Evolutionary conservation across 2,797 vertebrate species (phyloP).

Genomic region (Typhlichthys eigenmanni): DNA sequence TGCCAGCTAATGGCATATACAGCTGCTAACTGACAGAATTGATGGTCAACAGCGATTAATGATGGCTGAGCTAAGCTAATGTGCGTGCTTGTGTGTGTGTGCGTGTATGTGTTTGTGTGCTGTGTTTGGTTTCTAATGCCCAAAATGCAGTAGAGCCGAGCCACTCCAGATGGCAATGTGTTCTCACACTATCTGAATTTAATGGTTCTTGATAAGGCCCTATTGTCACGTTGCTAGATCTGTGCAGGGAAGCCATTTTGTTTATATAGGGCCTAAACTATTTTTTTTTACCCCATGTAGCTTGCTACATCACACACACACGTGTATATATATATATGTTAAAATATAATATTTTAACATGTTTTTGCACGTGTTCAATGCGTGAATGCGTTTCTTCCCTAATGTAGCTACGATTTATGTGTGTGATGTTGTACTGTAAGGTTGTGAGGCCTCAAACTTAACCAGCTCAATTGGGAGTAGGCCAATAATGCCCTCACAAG

Average conservation of each 20-base stretch:
- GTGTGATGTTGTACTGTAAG: too few relatives aligned
- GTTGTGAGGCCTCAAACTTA: too few relatives aligned
- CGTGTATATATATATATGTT: too few relatives aligned
- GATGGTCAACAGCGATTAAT: slow-evolving; percentile 59
- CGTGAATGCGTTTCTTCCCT: too few relatives aligned
- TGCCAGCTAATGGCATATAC: slow-evolving; percentile 53
- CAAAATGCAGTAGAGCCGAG: slow-evolving; percentile 23
- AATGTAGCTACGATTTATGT: too few relatives aligned
- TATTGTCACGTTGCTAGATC: slow-evolving; percentile 13
- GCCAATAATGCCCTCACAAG: too few relatives aligned
- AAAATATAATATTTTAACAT: not conserved
- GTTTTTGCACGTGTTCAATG: not conserved
- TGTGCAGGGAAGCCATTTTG: slow-evolving; percentile 12
- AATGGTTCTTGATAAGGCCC: slow-evolving; percentile 24
- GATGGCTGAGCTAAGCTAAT: not conserved
- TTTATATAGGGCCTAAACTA: not conserved
- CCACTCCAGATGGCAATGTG: slow-evolving; percentile 44
- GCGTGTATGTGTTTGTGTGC: slow-evolving; percentile 1
- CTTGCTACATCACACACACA: not conserved
- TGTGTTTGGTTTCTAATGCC: slow-evolving; percentile 48
- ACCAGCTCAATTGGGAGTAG: too few relatives aligned
- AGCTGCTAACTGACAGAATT: slow-evolving; percentile 55
- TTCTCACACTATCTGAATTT: slow-evolving; percentile 45
- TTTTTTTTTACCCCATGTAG: too few relatives aligned
- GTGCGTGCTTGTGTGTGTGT: slow-evolving; percentile 4